A percentile compares a stretch with the other conserved stretches of the same genome.
Conservation (phyloP, 2,113 vertebrate genomes). For the Galemys pyrenaicus region DNA sequence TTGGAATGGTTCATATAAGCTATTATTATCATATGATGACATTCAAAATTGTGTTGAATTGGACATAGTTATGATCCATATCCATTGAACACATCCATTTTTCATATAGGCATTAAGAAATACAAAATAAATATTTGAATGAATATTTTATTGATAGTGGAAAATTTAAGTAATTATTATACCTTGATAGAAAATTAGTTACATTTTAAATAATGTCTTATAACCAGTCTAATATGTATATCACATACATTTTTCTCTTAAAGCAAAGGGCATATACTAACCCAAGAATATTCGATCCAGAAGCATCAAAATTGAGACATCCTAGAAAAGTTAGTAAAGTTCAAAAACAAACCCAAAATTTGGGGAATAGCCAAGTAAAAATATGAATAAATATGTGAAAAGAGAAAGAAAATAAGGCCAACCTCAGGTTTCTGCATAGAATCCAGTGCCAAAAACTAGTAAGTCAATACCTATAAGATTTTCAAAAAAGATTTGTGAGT, state of each 20-base stretch:
- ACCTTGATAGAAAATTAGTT: neutral
- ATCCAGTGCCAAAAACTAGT: neutral
- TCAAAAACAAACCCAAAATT: slow-evolving; percentile 28
- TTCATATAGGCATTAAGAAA: neutral
- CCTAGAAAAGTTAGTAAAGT: neutral
- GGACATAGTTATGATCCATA: neutral
- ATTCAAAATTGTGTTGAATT: slow-evolving; percentile 26
- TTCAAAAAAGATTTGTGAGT: slow-evolving; percentile 42
- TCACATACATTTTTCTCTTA: slow-evolving; percentile 35
- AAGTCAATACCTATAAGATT: neutral
- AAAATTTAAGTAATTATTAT: slow-evolving; percentile 11
- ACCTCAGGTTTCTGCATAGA: neutral
- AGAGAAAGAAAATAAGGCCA: neutral
- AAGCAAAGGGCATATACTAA: neutral
- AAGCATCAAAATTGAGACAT: slow-evolving; percentile 3
- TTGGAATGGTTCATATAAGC: neutral
- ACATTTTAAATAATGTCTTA: slow-evolving; percentile 14
- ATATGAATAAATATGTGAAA: neutral
- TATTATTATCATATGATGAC: neutral
- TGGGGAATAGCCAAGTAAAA: neutral
- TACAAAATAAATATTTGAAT: slow-evolving; percentile 16
- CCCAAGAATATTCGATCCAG: neutral
- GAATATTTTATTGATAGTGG: neutral
- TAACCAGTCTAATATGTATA: neutral
- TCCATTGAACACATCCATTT: neutral